Percentiles rank a stretch among this genome's conserved stretches.
Conservation (phyloP, 2,888 invertebrate species). For the Cheiracanthium punctorium region DNA sequence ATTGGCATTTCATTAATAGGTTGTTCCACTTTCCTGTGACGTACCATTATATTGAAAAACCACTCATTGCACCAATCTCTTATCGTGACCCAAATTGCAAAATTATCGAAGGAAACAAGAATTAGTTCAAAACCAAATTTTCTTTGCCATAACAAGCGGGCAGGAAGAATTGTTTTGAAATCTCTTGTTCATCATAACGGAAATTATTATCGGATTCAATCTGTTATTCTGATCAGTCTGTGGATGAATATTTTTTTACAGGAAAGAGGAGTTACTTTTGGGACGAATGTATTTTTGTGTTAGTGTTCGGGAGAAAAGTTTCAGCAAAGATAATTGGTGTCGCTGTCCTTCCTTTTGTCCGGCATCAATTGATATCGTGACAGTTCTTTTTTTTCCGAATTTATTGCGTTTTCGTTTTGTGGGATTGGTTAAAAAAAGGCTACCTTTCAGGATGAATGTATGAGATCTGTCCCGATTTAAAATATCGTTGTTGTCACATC, state of each 20-base stretch:
- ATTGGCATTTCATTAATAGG: no score
- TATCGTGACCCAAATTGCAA: neutral
- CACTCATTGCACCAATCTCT: neutral
- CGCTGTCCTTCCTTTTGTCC: constrained; percentile 9
- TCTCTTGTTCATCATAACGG: neutral
- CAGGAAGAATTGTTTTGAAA: neutral
- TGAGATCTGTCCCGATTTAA: no score
- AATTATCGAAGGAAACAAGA: neutral
- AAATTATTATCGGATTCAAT: neutral
- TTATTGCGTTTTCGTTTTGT: no score
- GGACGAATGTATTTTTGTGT: neutral
- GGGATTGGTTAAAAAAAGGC: no score
- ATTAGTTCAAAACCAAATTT: neutral
- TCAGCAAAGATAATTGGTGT: constrained; percentile 36
- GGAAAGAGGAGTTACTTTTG: neutral
- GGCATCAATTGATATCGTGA: neutral
- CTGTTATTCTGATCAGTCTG: neutral
- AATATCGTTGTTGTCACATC: no score
- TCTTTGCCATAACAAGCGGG: neutral
- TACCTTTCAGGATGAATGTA: no score
- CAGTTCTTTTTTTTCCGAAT: no score
- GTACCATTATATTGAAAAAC: neutral
- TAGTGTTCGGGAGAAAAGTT: constrained; percentile 17
- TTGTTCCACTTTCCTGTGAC: neutral
- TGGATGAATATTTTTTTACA: neutral